phyloP scores from a whole-genome alignment of 1,140 invertebrate genomes.

The Ceratoteleas bidentatus region DNA sequence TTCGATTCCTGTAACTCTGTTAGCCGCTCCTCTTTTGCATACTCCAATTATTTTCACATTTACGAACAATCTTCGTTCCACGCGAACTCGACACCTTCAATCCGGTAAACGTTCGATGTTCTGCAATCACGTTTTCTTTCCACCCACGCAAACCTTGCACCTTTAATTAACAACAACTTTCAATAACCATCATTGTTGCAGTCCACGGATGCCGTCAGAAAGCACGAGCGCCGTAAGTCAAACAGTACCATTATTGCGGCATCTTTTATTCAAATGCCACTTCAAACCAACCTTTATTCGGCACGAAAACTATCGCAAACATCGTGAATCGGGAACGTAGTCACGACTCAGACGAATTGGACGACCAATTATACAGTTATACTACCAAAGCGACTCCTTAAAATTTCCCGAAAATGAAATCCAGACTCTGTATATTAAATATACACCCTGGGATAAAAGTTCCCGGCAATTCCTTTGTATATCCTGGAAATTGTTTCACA shows the following conservation, averaged over 20 bases:
- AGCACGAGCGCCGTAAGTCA: background rate
- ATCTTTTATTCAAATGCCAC: background rate
- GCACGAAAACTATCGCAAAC: background rate
- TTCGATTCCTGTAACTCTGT: too few relatives aligned
- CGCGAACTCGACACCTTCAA: too few relatives aligned
- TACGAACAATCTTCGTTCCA: too few relatives aligned
- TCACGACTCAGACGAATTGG: background rate
- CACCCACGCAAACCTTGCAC: background rate
- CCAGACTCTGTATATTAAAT: too few relatives aligned
- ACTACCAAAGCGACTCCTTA: background rate
- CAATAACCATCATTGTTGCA: background rate
- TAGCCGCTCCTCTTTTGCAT: too few relatives aligned
- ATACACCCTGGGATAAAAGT: too few relatives aligned
- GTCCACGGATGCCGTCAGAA: background rate
- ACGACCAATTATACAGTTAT: background rate
- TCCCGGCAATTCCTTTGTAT: too few relatives aligned
- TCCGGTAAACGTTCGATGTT: too few relatives aligned
- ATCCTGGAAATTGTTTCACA: too few relatives aligned
- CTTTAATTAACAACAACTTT: background rate
- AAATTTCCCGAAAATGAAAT: too few relatives aligned
- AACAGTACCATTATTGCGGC: background rate
- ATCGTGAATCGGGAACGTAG: background rate
- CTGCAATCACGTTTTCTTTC: too few relatives aligned
- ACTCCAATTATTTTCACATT: too few relatives aligned
- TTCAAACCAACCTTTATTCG: background rate